Evolutionary conservation across 2,113 vertebrate genomes (phyloP).

Genomic region (Alaudala cheleensis): DNA sequence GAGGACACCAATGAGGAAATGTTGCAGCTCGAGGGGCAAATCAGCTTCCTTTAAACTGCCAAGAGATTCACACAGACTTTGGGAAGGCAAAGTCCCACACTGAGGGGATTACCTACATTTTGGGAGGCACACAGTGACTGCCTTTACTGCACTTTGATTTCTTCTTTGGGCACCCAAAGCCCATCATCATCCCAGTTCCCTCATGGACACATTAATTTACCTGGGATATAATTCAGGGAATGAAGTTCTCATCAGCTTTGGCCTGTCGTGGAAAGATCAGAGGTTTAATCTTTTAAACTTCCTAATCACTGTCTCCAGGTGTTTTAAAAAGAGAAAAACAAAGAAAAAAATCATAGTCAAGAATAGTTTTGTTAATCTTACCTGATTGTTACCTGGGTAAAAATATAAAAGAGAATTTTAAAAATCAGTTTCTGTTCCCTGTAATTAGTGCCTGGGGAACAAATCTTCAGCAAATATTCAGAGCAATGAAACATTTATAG

Average conservation of each 20-base stretch:
- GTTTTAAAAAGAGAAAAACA: not conserved
- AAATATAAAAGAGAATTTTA: conserved; percentile 29
- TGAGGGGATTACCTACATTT: not conserved
- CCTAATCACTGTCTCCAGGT: not conserved
- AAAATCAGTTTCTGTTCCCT: not conserved
- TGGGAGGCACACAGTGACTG: not conserved
- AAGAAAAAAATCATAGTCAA: not conserved
- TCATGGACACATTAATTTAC: not conserved
- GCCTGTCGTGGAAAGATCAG: not conserved
- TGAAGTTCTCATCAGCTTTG: not conserved
- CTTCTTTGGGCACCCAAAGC: not conserved
- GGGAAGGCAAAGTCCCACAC: not conserved
- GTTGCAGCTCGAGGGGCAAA: not conserved
- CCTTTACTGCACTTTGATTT: not conserved
- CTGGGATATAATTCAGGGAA: not conserved
- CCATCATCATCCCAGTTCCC: not conserved
- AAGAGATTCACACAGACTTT: not conserved
- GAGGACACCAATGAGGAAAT: not conserved
- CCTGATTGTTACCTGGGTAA: not conserved
- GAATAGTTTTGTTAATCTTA: not conserved
- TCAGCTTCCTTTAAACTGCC: not conserved
- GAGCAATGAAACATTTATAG: conserved; percentile 22
- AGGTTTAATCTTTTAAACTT: not conserved
- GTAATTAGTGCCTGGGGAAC: not conserved
- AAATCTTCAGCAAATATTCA: conserved; percentile 28